phyloP scores from a whole-genome alignment of 2,113 vertebrate genomes.

The Aepyceros melampus region DNA sequence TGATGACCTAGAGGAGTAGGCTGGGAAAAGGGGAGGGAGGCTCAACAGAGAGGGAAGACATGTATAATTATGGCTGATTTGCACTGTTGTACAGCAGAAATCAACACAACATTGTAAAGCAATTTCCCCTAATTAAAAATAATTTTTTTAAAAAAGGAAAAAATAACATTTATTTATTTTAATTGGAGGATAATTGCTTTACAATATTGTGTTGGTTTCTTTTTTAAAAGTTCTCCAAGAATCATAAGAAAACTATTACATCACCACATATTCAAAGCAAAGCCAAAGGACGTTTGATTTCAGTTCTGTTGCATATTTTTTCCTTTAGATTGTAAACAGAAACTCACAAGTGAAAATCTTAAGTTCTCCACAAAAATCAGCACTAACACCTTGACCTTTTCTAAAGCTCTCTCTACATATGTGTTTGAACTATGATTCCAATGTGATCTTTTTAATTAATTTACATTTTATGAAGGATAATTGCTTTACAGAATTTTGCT shows the following conservation, averaged over 20 bases:
- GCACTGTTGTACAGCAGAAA: neutral
- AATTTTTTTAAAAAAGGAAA: neutral
- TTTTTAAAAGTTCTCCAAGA: neutral
- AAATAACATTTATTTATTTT: neutral
- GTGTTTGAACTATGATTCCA: neutral
- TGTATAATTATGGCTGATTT: neutral
- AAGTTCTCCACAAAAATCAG: neutral
- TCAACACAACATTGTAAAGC: neutral
- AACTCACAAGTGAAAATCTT: neutral
- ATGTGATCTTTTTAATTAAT: neutral
- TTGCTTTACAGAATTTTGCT: neutral
- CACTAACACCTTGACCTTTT: neutral
- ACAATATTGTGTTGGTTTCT: neutral
- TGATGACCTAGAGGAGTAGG: neutral
- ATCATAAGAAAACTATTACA: neutral
- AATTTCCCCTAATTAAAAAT: neutral
- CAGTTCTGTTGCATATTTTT: neutral
- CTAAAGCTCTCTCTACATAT: neutral
- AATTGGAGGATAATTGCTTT: neutral
- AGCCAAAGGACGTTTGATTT: conserved; percentile 1
- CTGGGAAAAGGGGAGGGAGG: neutral
- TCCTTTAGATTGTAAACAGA: neutral
- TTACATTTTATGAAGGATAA: neutral
- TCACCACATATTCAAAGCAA: neutral
- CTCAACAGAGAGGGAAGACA: neutral